phyloP scores from a whole-genome alignment of 2,888 invertebrate genomes.

The Cosmia pyralina region DNA sequence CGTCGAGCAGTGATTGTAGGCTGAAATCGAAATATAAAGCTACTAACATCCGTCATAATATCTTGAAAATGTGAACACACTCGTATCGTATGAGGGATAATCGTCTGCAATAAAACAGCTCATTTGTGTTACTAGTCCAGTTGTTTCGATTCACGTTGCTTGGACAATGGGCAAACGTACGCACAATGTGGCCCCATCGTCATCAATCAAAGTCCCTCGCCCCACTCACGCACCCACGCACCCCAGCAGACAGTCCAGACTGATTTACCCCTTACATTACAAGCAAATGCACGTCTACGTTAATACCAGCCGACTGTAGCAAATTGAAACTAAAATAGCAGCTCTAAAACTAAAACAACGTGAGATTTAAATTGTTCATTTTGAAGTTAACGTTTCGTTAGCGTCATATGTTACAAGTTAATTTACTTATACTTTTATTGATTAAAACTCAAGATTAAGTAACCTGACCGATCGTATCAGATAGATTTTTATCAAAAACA shows the following conservation, averaged over 20 bases:
- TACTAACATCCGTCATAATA: slow-evolving; percentile 31
- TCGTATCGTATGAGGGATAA: slow-evolving; percentile 72
- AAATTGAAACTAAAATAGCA: slow-evolving; percentile 64
- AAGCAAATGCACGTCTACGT: slow-evolving; percentile 73
- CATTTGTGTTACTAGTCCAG: slow-evolving; percentile 78
- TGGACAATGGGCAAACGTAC: slow-evolving; percentile 84
- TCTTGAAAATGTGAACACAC: slow-evolving; percentile 65
- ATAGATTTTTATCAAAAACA: slow-evolving; percentile 24
- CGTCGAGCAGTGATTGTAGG: slow-evolving; percentile 1
- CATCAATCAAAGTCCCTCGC: slow-evolving; percentile 84
- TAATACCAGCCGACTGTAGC: slow-evolving; percentile 60
- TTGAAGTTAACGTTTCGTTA: slow-evolving; percentile 13
- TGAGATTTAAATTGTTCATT: slow-evolving; percentile 23
- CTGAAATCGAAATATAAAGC: slow-evolving; percentile 17
- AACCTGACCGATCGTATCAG: slow-evolving; percentile 1
- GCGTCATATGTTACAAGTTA: not conserved
- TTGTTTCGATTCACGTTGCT: slow-evolving; percentile 84
- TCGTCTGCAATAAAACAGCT: slow-evolving; percentile 79
- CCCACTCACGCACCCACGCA: slow-evolving; percentile 73
- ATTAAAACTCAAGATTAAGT: slow-evolving; percentile 26
- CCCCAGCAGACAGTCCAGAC: slow-evolving; percentile 67
- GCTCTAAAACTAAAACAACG: slow-evolving; percentile 40
- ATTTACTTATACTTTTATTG: slow-evolving; percentile 10
- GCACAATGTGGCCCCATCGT: slow-evolving; percentile 81
- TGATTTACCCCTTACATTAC: slow-evolving; percentile 74